Base-by-base conservation (phyloP, 2,888 invertebrate species). In the Galerucella nymphaeae region DNA sequence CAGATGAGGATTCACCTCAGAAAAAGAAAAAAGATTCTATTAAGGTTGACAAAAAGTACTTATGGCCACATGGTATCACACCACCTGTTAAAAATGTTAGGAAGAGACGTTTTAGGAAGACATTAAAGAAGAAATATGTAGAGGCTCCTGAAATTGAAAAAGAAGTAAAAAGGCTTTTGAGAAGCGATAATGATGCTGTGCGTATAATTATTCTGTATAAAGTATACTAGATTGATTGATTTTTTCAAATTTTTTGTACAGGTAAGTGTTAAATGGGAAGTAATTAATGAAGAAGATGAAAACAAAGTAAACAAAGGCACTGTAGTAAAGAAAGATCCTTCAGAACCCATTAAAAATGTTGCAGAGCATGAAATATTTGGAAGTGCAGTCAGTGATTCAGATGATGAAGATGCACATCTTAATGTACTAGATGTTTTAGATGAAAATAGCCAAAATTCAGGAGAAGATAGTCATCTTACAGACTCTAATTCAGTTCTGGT, bases 61-160 rank as follows among this genome's bases (percentile, higher is more conserved):
- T 97, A 2, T 97, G 92, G 91, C 97, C 97, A 0, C 99, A 99
- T 86, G 99, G 99, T 48, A 88, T 99, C 61, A 97, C 98, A 3
- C 97, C 98, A 0, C 98, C 99, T 0, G 89, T 97, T 72, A 99
- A 99, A 86, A 99, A 99, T 87, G 96, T 97, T 0, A 90, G 98
- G 11, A 95, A 95, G 80, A 90, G 97, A 70, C 90, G 98, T 72
- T 98, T 98, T 83, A 90, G 98, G 48, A 98, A 98, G 88, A 98
- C 97, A 0, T 86, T 98, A 41, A 96, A 96, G 85, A 99, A 99
- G 86, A 99, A 99, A 87, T 96, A 95, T 87, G 96, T 96, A 1
- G 98, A 98, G 87, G 96, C 97, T 30, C 98, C 98, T 0, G 98
- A 99, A 88, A 97, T 98, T 77, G 99, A 99, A 84, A 98, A 98